Conservation (phyloP, 1,140 invertebrate genomes). For the Luehdorfia chinensis region DNA sequence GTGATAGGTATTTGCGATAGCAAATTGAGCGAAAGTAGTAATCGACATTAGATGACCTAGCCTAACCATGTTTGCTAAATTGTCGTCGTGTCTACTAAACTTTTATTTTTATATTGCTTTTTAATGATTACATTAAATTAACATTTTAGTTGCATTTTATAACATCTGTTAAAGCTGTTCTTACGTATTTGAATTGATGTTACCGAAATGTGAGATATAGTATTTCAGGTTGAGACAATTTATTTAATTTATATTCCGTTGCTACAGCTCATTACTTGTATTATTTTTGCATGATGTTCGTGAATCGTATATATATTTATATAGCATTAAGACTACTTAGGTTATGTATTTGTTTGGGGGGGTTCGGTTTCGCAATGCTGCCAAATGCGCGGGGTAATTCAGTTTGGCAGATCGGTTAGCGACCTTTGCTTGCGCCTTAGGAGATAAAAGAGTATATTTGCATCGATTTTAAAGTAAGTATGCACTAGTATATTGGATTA, state of each 20-base stretch:
- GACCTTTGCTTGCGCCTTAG: conserved; percentile 28
- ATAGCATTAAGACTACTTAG: conserved; percentile 20
- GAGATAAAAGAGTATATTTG: conserved; percentile 3
- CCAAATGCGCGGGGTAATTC: neutral
- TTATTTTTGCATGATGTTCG: conserved; percentile 29
- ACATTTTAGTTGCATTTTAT: conserved; percentile 35
- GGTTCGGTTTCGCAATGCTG: conserved; percentile 6
- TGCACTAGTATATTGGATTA: neutral
- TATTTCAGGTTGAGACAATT: neutral
- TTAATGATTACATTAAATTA: conserved; percentile 34
- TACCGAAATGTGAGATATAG: neutral
- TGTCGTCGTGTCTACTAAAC: conserved; percentile 47
- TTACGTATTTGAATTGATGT: conserved; percentile 31
- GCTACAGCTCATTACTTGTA: neutral
- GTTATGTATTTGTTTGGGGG: conserved; percentile 40
- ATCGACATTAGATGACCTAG: conserved; percentile 63
- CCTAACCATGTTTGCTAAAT: conserved; percentile 56
- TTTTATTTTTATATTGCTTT: conserved; percentile 60
- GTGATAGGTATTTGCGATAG: conserved; percentile 38
- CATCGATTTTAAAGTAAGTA: conserved; percentile 4
- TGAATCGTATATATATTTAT: too few species aligned
- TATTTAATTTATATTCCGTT: neutral
- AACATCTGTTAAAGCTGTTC: conserved; percentile 45
- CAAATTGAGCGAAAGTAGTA: conserved; percentile 54
- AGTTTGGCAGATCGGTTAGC: conserved; percentile 15